phyloP scores from a whole-genome alignment of 2,888 invertebrate species.

The Lutraria lutraria region DNA sequence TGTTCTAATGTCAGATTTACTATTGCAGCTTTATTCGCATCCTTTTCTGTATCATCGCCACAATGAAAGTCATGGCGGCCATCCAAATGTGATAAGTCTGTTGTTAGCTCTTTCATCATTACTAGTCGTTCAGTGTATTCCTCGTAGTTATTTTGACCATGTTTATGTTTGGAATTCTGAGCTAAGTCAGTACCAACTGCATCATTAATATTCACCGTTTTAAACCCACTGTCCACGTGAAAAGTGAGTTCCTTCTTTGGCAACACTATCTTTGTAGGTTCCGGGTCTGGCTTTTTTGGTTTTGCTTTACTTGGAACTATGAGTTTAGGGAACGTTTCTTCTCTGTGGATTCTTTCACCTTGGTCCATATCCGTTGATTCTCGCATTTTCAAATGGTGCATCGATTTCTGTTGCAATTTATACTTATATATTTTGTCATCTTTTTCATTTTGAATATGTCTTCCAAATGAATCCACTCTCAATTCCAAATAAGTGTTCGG shows the following conservation, averaged over 20 bases:
- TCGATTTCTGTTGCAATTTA: slow-evolving; percentile 65
- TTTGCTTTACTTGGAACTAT: slow-evolving; percentile 52
- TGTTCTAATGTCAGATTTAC: slow-evolving; percentile 57
- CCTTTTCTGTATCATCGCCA: slow-evolving; percentile 25
- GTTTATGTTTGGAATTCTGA: slow-evolving; percentile 32
- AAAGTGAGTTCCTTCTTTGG: slow-evolving; percentile 2
- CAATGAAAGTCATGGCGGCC: not conserved
- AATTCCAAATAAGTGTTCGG: slow-evolving; percentile 68
- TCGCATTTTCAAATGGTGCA: slow-evolving; percentile 66
- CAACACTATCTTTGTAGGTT: slow-evolving; percentile 1
- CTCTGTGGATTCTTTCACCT: slow-evolving; percentile 42
- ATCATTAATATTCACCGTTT: slow-evolving; percentile 65
- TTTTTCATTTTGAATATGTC: slow-evolving; percentile 52
- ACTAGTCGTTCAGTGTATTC: slow-evolving; percentile 56
- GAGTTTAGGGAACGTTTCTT: slow-evolving; percentile 47
- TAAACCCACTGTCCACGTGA: slow-evolving; percentile 51
- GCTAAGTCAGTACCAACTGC: slow-evolving; percentile 45
- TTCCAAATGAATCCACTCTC: slow-evolving; percentile 67
- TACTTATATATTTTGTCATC: slow-evolving; percentile 64
- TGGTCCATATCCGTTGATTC: slow-evolving; percentile 55
- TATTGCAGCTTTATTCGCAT: slow-evolving; percentile 51
- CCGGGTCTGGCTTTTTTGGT: not conserved
- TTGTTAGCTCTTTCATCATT: slow-evolving; percentile 26
- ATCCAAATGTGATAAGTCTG: slow-evolving; percentile 7
- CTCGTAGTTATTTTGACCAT: slow-evolving; percentile 48